Percentiles rank a stretch among this genome's conserved stretches.
These are phyloP conservation scores for Sarcophaga carnaria DNA, from an alignment of 2,888 invertebrate species.

Conservation along the genomic window DNA sequence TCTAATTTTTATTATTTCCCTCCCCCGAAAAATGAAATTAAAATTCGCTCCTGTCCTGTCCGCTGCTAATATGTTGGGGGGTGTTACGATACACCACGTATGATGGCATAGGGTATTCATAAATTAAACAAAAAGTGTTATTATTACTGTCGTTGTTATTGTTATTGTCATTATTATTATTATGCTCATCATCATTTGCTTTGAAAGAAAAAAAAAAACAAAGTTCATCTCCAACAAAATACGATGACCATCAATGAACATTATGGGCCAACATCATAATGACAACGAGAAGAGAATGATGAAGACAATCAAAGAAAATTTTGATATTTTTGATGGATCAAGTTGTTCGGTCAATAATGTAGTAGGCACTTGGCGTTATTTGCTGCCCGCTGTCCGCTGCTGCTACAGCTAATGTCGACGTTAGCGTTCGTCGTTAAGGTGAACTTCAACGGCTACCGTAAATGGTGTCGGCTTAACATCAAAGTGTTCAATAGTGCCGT, in stretches of 20 bases:
- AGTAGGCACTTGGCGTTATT: not conserved
- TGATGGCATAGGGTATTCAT: no score
- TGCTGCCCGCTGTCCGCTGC: not conserved
- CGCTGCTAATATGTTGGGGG: no score
- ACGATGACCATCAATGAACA: no score
- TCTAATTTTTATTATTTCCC: no score
- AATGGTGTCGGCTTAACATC: conserved; percentile 62
- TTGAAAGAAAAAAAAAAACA: no score
- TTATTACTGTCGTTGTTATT: not conserved
- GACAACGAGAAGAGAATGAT: conserved; percentile 11
- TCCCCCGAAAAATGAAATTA: no score
- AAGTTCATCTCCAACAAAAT: no score
- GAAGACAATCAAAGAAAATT: conserved; percentile 34
- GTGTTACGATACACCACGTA: no score
- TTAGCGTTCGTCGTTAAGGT: conserved; percentile 47
- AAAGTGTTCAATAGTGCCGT: conserved; percentile 63
- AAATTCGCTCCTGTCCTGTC: no score
- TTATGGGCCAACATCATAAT: not conserved
- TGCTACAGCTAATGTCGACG: conserved; percentile 6
- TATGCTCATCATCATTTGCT: not conserved
- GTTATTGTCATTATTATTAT: not conserved
- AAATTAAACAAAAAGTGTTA: conserved; percentile 2
- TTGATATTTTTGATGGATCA: conserved; percentile 49
- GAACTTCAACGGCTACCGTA: conserved; percentile 65
- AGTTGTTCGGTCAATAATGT: conserved; percentile 19